These are phyloP conservation scores for Diplolepis rosae DNA, from an alignment of 2,888 invertebrate genomes.

Conservation along the genomic window DNA sequence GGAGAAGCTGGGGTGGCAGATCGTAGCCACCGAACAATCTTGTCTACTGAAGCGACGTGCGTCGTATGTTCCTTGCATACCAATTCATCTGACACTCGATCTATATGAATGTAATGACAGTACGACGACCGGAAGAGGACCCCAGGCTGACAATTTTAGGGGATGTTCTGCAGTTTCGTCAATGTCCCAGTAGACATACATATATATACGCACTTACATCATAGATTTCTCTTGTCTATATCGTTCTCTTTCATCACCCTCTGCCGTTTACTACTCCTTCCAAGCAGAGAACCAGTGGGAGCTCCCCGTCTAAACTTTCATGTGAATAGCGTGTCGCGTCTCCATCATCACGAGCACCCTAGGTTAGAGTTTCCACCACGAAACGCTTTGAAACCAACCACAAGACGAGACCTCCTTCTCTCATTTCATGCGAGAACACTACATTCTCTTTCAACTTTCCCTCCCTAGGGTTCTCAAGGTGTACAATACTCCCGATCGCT, in stretches of 20 bases:
- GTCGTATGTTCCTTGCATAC: conserved; percentile 56
- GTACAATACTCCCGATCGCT: neutral
- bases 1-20: conserved; percentile 32
- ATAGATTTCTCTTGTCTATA: neutral
- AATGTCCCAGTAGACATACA: conserved; percentile 13
- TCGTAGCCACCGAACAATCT: conserved; percentile 49
- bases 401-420: conserved; percentile 44
- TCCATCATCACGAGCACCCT: conserved; percentile 51
- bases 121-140: conserved; percentile 26
- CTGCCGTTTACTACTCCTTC: conserved; percentile 15
- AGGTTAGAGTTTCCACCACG: conserved; percentile 48
- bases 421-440: conserved; percentile 34
- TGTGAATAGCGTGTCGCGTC: conserved; percentile 56
- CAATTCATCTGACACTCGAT: conserved; percentile 51
- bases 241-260: conserved; percentile 12
- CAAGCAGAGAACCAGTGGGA: conserved; percentile 36
- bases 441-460: conserved; percentile 47
- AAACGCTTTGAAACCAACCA: conserved; percentile 53
- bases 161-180: conserved; percentile 32
- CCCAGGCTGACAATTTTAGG: conserved; percentile 47
- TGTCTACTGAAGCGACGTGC: conserved; percentile 49
- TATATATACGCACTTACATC: conserved; percentile 16
- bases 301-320: conserved; percentile 55
- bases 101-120: conserved; percentile 34
- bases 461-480: conserved; percentile 10